A percentile compares a stretch with the other conserved stretches of the same genome.
These are phyloP conservation scores for Pseudolycoriella hygida DNA, from an alignment of 2,888 invertebrate species.

Conservation along the genomic window DNA sequence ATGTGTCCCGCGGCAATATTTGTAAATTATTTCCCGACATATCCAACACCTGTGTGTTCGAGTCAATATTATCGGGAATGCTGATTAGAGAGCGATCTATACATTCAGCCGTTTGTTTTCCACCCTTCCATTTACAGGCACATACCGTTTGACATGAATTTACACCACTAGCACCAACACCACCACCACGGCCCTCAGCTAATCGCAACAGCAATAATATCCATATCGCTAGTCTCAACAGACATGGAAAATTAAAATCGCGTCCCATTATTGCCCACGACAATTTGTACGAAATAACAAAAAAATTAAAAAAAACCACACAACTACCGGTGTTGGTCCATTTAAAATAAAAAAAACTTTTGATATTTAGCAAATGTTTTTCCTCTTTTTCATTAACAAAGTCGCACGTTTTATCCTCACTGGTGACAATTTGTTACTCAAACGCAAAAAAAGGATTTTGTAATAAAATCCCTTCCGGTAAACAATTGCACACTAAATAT, in stretches of 20 bases:
- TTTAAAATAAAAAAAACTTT: not conserved
- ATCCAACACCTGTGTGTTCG: constrained; percentile 80
- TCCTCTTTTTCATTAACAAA: too few relatives aligned
- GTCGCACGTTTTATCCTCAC: too few relatives aligned
- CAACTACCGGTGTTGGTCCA: not conserved
- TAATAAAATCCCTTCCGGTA: too few relatives aligned
- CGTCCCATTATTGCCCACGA: not conserved
- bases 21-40: constrained; percentile 76
- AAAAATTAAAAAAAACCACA: not conserved
- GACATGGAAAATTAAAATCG: constrained; percentile 2
- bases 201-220: constrained; percentile 9
- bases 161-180: constrained; percentile 32
- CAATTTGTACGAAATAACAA: not conserved
- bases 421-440: too few relatives aligned
- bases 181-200: constrained; percentile 22
- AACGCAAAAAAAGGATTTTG: too few relatives aligned
- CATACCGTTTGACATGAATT: constrained; percentile 59
- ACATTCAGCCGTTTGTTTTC: constrained; percentile 85
- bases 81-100: constrained; percentile 64
- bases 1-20: constrained; percentile 65
- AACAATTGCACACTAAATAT: too few relatives aligned
- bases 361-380: too few relatives aligned
- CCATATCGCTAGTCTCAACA: not conserved
- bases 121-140: constrained; percentile 86
- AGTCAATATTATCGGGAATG: constrained; percentile 71